Evolutionary conservation across 1,140 invertebrate genomes (phyloP).

Genomic region (Megalonaias nervosa): DNA sequence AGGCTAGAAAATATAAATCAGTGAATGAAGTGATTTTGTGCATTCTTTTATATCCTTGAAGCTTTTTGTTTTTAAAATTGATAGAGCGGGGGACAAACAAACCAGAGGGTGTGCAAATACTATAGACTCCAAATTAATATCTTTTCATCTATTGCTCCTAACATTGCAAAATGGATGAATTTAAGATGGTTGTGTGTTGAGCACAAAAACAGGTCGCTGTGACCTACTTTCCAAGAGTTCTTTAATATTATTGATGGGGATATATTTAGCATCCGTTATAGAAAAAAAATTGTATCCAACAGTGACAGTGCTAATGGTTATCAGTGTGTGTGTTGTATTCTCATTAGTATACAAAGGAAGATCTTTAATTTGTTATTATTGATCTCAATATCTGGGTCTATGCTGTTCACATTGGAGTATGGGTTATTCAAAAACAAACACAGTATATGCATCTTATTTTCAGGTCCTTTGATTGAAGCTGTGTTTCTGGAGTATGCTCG

Average conservation of each 20-base stretch:
- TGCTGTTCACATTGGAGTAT: neutral
- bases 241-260: neutral
- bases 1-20: too few relatives aligned
- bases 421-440: neutral
- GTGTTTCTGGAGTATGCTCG: conserved; percentile 70
- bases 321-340: neutral
- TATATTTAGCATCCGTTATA: neutral
- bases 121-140: too few relatives aligned
- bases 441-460: conserved; percentile 2
- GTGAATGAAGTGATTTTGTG: too few relatives aligned
- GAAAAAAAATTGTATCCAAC: neutral
- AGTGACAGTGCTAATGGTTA: neutral
- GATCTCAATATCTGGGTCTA: neutral
- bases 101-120: too few relatives aligned
- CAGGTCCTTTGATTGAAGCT: conserved; percentile 65
- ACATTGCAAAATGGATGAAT: too few relatives aligned
- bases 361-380: neutral
- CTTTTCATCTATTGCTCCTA: too few relatives aligned
- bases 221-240: too few relatives aligned
- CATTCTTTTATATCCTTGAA: too few relatives aligned
- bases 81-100: too few relatives aligned
- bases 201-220: neutral
- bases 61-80: too few relatives aligned
- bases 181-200: too few relatives aligned
- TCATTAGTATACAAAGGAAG: neutral